Conservation (phyloP, 2,888 invertebrate genomes). For the Plagodis dolabraria region DNA sequence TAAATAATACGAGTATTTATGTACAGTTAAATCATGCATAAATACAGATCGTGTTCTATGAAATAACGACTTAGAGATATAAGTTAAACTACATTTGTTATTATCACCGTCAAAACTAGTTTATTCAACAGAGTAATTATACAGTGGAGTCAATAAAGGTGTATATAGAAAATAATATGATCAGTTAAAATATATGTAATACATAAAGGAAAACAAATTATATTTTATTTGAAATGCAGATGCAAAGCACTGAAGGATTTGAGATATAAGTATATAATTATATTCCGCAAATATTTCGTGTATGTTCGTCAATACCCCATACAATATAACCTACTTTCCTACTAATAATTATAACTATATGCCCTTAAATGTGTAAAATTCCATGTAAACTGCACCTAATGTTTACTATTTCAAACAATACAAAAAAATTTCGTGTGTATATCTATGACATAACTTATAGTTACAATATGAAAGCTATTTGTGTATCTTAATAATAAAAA, state of each 20-base stretch:
- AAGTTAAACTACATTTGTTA: too few species aligned
- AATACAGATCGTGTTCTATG: too few species aligned
- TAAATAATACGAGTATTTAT: too few species aligned
- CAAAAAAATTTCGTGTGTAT: neutral
- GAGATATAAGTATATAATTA: conserved; percentile 41
- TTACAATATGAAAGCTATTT: conserved; percentile 18
- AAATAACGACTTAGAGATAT: too few species aligned
- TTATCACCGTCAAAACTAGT: too few species aligned
- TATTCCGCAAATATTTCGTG: conserved; percentile 16
- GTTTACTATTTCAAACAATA: conserved; percentile 6
- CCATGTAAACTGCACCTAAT: neutral
- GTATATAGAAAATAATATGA: too few species aligned
- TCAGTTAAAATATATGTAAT: too few species aligned
- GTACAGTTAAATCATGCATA: too few species aligned
- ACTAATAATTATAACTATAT: conserved; percentile 4
- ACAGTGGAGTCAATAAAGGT: too few species aligned
- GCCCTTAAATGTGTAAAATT: conserved; percentile 6
- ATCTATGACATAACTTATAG: conserved; percentile 9
- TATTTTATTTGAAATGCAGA: conserved; percentile 23
- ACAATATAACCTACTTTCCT: neutral
- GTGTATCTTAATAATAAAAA: conserved; percentile 31
- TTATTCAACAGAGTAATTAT: too few species aligned
- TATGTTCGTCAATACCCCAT: conserved; percentile 20
- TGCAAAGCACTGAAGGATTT: conserved; percentile 70
- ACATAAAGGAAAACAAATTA: too few species aligned